Percentiles rank a stretch among this genome's conserved stretches.
These are phyloP conservation scores for Anticlea derivata DNA, from an alignment of 2,888 invertebrate genomes.

Conservation along the genomic window DNA sequence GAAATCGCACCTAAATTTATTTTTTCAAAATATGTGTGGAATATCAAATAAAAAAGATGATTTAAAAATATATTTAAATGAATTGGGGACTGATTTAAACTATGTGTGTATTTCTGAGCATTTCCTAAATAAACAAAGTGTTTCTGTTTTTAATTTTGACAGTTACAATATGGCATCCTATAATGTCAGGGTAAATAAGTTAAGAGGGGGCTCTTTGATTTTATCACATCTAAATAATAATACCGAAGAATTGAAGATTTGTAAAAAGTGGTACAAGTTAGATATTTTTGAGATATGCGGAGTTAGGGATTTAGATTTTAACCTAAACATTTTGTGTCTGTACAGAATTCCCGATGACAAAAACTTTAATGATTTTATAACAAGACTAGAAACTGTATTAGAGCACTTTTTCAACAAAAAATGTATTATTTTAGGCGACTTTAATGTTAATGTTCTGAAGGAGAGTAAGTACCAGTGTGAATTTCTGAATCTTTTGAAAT, in stretches of 20 bases:
- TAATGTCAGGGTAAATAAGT: background rate
- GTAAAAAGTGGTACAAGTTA: background rate
- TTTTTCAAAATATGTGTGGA: background rate
- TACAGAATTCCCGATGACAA: background rate
- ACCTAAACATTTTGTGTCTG: background rate
- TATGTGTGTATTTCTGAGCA: constrained; percentile 1
- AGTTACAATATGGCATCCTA: background rate
- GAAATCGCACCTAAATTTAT: no score
- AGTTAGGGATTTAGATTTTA: background rate
- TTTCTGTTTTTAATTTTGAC: background rate
- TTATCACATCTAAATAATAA: background rate
- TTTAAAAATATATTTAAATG: background rate
- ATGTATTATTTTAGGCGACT: background rate
- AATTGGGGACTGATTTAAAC: background rate
- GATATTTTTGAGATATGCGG: constrained; percentile 1
- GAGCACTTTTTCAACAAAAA: constrained; percentile 6
- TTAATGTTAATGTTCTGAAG: background rate
- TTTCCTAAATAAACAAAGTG: background rate
- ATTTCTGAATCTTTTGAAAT: background rate
- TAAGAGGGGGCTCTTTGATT: background rate
- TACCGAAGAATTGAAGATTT: background rate
- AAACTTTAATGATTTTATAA: background rate
- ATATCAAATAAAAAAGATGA: constrained; percentile 4
- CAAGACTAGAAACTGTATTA: background rate
- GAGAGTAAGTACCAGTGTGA: background rate